Conservation (phyloP, 2,888 invertebrate genomes). For the Trilocha varians region DNA sequence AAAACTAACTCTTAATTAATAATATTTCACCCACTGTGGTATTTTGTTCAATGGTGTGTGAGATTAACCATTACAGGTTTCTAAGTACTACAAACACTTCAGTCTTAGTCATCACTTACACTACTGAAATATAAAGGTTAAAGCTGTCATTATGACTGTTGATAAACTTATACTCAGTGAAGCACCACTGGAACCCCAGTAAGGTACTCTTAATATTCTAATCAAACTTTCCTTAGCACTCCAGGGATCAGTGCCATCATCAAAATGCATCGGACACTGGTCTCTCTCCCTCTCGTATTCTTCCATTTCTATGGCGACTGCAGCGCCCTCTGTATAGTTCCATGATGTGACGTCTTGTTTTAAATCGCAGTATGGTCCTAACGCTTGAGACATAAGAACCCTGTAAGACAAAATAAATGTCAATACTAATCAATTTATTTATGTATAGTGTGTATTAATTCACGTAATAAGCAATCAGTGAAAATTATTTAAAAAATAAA, state of each 20-base stretch:
- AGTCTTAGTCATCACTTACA: background rate
- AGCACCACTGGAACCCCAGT: slow-evolving; percentile 44
- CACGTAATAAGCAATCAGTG: no score
- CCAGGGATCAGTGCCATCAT: slow-evolving; percentile 94
- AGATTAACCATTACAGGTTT: no score
- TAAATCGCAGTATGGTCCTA: slow-evolving; percentile 92
- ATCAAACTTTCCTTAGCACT: slow-evolving; percentile 79
- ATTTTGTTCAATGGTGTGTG: no score
- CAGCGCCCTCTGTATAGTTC: slow-evolving; percentile 93
- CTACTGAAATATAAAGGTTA: slow-evolving; percentile 25
- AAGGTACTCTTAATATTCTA: slow-evolving; percentile 76
- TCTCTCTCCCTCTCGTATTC: slow-evolving; percentile 96
- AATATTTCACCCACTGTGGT: no score
- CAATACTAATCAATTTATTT: background rate
- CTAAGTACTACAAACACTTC: background rate
- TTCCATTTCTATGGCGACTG: slow-evolving; percentile 90
- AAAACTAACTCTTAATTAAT: no score
- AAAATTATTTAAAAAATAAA: background rate
- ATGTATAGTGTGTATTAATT: background rate
- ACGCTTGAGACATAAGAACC: slow-evolving; percentile 82
- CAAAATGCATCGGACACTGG: slow-evolving; percentile 97
- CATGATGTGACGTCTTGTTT: slow-evolving; percentile 92
- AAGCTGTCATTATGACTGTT: slow-evolving; percentile 23
- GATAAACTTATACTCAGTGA: slow-evolving; percentile 21
- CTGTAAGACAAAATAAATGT: slow-evolving; percentile 32